These are phyloP conservation scores for Apostichopus japonicus DNA, from an alignment of 35 echinoderm and acorn worm genomes.

Conservation along the genomic window DNA sequence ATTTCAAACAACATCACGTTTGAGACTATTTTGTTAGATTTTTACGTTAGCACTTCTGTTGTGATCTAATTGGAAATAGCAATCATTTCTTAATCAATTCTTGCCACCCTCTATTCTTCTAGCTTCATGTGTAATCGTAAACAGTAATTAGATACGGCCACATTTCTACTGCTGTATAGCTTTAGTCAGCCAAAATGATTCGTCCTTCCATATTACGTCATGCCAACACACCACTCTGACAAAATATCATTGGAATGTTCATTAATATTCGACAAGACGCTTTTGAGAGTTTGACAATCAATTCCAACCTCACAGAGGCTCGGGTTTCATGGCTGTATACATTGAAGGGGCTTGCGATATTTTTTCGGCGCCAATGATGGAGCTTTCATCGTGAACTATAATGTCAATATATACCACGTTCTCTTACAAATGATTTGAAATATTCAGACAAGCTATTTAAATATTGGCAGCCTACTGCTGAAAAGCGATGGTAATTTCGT, in stretches of 20 bases:
- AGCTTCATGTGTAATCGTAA: no score
- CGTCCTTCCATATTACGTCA: neutral
- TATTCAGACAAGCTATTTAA: neutral
- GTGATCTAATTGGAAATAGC: no score
- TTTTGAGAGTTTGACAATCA: neutral
- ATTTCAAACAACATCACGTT: no score
- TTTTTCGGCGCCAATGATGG: neutral
- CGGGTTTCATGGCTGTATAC: neutral
- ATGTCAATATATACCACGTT: neutral
- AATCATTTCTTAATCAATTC: no score
- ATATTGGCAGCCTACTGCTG: neutral
- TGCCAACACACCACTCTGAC: neutral
- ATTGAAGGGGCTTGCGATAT: neutral
- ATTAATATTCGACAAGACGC: neutral
- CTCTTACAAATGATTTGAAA: neutral
- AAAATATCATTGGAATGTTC: neutral
- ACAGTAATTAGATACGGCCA: no score
- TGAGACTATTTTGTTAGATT: no score
- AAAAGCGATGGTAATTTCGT: neutral
- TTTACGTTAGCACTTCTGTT: no score
- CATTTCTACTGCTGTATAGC: no score
- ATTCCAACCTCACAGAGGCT: neutral
- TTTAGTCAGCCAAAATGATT: neutral
- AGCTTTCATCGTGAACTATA: neutral
- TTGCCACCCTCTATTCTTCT: no score